Base-by-base conservation (phyloP, 2,797 vertebrate species). In the Enoplosus armatus region DNA sequence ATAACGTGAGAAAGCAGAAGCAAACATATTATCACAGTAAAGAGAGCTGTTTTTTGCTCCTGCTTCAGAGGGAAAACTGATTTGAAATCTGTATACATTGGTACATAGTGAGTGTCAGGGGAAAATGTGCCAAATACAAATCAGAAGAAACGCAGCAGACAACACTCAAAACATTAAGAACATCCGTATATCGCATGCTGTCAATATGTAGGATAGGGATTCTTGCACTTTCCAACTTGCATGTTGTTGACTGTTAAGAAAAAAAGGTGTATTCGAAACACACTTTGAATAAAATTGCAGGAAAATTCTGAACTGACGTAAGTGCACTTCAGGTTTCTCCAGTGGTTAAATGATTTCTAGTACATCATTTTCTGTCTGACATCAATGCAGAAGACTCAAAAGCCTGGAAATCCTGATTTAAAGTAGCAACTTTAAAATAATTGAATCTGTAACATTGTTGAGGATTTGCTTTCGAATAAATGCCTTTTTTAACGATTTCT, bases 1-100 rank as follows among this genome's bases (percentile, higher is more conserved):
- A 24, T 6, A 67, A 47, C 5, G 59, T 35, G 35, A 82, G 5
- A 63, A 65, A 65, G 16, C 29, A 54, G 43, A 75, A 45, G 55
- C 5, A 63, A 47, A 22, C 3, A 18, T 56, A 26, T 35, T 27
- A 43, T 35, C 22, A 41, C 24, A 12, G 14, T 3, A 27, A 8
- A 35, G 7, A 63, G 11, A 55, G 5, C 1, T 11, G 9, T 7
- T 26, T 45, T 8, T 50, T 9, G 37, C 6, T 58, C 2, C 39
- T 63, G 37, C 24, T 4, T 59, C n/a, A 43, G 24, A 45, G 0
- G 26, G 15, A 39, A 67, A 59, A 56, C 6, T 20, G 29, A 61
- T 61, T 9, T 29, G 50, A 43, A 10, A 26, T 18, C 15, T 7
- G n/a, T 8, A 3, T 10, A 20, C 14, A 37, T 1, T 41, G 53